Base-by-base conservation (phyloP, 2,797 vertebrate species). In the Cynodonichthys magdalenae region DNA sequence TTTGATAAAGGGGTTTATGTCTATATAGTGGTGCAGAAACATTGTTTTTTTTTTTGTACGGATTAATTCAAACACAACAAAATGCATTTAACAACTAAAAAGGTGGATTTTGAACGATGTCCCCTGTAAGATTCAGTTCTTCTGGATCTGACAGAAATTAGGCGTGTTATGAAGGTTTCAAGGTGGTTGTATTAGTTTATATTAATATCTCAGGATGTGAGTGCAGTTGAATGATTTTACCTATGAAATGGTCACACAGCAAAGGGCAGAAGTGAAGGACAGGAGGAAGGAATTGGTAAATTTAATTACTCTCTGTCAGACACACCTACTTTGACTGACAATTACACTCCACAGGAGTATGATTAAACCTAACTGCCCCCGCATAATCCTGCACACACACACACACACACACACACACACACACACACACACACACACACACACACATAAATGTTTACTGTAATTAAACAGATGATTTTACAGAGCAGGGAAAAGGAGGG, bases 381-480 rank as follows among this genome's bases (percentile, higher is more conserved):
- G 5, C 71, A 69, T 81, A 77, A 82, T 79, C 70, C 68, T 19
- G 27, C 82, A 31, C 31, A 63, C 66, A 65, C 80, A 65, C 80
- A 47, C 80, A n/a, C 54, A 55, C 66, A 69, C 75, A 59, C 74
- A 42, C 81, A 31, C 69, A 74, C 61, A 53, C 62, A 34, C 72
- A 72, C 82, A 34, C 42, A 64, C 64, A 63, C 79, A 69, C 79
- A 46, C 80, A 24, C 53, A 54, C 64, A 67, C 75, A 58, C 73
- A 42, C 81, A 31, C 66, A 74, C 61, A 56, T 59, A 31, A 70
- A 74, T 63, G 42, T 80, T 85, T 77, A 74, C 74, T 81, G 82
- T 86, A 88, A 91, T 89, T 90, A 90, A 91, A 89, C 71, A 77
- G 79, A 74, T 69, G 70, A 84, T 89, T 89, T 89, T 89, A 83